Conservation (phyloP, 2,888 invertebrate species). For the Gymnosoma rotundatum region DNA sequence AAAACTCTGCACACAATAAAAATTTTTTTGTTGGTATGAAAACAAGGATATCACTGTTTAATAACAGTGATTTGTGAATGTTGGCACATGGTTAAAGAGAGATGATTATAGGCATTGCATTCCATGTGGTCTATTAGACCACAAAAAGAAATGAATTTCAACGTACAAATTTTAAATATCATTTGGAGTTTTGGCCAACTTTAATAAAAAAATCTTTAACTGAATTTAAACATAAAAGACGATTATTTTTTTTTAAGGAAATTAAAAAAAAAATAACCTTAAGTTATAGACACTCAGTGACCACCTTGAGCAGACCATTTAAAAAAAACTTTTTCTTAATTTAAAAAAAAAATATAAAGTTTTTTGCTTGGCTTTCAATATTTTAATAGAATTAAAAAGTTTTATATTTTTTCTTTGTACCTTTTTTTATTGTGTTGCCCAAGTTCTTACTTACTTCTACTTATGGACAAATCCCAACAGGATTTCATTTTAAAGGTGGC, state of each 20-base stretch:
- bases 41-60: slow-evolving; percentile 72
- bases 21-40: slow-evolving; percentile 32
- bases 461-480: slow-evolving; percentile 74
- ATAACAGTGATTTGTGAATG: slow-evolving; percentile 74
- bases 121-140: slow-evolving; percentile 33
- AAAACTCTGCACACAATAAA: slow-evolving; percentile 31
- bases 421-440: slow-evolving; percentile 75
- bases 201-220: background rate
- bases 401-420: slow-evolving; percentile 73
- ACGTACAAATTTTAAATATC: slow-evolving; percentile 34
- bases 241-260: background rate
- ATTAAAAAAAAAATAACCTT: slow-evolving; percentile 14
- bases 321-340: slow-evolving; percentile 59
- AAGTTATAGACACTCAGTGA: slow-evolving; percentile 47
- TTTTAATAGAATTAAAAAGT: slow-evolving; percentile 80
- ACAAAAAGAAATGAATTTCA: slow-evolving; percentile 27
- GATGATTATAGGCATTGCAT: slow-evolving; percentile 38
- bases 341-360: slow-evolving; percentile 47
- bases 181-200: slow-evolving; percentile 19
- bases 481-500: slow-evolving; percentile 78
- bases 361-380: slow-evolving; percentile 71
- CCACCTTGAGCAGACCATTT: slow-evolving; percentile 57
- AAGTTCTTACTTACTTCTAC: slow-evolving; percentile 64
- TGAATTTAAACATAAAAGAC: slow-evolving; percentile 1
- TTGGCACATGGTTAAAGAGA: slow-evolving; percentile 54